Conservation (phyloP, 2,888 invertebrate species). For the Tinea trinotella region DNA sequence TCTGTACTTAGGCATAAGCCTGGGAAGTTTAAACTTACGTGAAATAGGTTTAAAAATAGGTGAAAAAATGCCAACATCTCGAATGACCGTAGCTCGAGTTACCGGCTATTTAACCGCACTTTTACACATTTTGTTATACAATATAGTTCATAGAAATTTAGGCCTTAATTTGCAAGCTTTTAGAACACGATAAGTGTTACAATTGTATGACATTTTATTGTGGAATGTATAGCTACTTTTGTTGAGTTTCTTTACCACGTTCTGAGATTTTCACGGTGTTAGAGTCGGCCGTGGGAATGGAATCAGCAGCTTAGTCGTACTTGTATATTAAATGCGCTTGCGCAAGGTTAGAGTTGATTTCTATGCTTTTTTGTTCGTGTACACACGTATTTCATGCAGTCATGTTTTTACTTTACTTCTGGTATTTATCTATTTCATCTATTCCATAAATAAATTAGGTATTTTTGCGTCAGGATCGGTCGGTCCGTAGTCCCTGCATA, state of each 20-base stretch:
- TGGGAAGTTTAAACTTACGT: no score
- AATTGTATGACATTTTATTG: no score
- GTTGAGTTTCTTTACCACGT: neutral
- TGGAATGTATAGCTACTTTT: neutral
- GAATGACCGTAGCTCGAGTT: neutral
- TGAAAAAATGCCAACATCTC: neutral
- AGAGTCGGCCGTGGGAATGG: constrained; percentile 3
- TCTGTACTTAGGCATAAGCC: no score
- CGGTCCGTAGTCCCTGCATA: no score
- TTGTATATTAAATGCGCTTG: constrained; percentile 1
- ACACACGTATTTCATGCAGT: no score
- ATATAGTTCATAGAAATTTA: neutral
- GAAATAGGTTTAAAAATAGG: neutral
- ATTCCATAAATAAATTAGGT: no score
- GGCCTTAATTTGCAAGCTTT: neutral
- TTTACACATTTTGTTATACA: neutral
- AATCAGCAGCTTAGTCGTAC: neutral
- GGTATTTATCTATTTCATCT: no score
- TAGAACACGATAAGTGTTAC: neutral
- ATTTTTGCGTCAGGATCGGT: no score
- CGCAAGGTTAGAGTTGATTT: neutral
- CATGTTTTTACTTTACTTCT: no score
- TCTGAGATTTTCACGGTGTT: constrained; percentile 4
- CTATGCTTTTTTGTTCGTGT: neutral
- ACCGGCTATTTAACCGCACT: neutral